A percentile compares a stretch with the other conserved stretches of the same genome.
Evolutionary conservation across 2,888 invertebrate species (phyloP).

Genomic region (Drosophila stalkeri): DNA sequence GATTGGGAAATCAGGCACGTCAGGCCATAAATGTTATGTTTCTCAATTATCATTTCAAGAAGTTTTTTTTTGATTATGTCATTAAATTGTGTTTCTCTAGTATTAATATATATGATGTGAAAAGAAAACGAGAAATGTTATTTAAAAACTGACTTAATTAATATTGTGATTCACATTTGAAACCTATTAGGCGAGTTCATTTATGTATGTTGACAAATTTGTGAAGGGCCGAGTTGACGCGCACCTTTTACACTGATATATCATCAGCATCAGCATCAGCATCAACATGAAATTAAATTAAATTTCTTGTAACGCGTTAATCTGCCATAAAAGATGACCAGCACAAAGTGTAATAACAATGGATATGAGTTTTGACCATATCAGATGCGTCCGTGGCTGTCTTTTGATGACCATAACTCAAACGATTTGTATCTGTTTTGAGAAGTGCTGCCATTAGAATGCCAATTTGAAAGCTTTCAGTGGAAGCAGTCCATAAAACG

Average conservation of each 20-base stretch:
- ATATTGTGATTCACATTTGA: conserved; percentile 7
- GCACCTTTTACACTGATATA: neutral
- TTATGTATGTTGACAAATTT: conserved; percentile 2
- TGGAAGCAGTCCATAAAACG: conserved; percentile 76
- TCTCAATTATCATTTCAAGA: neutral
- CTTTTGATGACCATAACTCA: conserved; percentile 66
- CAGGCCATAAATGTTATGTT: neutral
- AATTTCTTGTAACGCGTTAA: conserved; percentile 54
- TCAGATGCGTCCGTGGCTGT: conserved; percentile 58
- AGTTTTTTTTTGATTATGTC: neutral
- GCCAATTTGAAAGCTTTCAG: conserved; percentile 75
- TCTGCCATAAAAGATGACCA: conserved; percentile 46
- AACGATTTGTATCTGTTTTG: conserved; percentile 78
- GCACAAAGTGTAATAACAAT: conserved; percentile 54
- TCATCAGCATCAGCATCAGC: conserved; percentile 7
- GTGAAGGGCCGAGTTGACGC: neutral
- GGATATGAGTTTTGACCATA: conserved; percentile 73
- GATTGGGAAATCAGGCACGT: neutral
- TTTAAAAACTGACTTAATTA: neutral
- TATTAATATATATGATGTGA: neutral
- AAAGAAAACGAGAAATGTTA: neutral
- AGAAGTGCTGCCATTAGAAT: conserved; percentile 79
- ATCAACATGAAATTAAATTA: conserved; percentile 31
- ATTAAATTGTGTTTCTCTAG: neutral
- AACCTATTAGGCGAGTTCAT: neutral